Evolutionary conservation across 1,140 invertebrate species (phyloP).

Genomic region (Drosophila paulistorum): DNA sequence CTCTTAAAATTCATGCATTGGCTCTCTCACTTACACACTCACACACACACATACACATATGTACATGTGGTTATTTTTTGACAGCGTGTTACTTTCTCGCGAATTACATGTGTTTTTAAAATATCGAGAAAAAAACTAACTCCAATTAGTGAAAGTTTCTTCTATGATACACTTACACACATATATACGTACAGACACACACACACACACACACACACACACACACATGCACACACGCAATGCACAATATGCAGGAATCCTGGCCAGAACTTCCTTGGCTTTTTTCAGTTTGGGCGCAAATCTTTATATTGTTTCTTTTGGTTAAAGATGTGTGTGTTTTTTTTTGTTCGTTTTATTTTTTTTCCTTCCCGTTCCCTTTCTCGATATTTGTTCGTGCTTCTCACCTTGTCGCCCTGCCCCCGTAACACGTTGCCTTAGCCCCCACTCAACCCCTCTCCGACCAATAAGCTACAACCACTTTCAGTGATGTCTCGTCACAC

Average conservation of each 20-base stretch:
- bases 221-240: not conserved
- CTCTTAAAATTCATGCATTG: slow-evolving; percentile 30
- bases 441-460: slow-evolving; percentile 21
- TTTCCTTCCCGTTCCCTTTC: slow-evolving; percentile 32
- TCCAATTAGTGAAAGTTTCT: slow-evolving; percentile 14
- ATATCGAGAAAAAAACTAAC: slow-evolving; percentile 22
- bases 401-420: slow-evolving; percentile 53
- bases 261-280: not conserved
- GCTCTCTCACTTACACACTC: slow-evolving; percentile 18
- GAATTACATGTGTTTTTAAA: slow-evolving; percentile 78
- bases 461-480: slow-evolving; percentile 71
- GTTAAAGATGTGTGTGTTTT: slow-evolving; percentile 43
- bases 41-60: slow-evolving; percentile 18
- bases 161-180: not conserved
- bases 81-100: slow-evolving; percentile 81
- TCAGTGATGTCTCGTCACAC: slow-evolving; percentile 60
- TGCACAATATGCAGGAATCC: slow-evolving; percentile 5
- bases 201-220: not conserved
- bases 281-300: slow-evolving; percentile 50
- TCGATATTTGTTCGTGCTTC: slow-evolving; percentile 58
- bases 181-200: not conserved
- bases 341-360: slow-evolving; percentile 60
- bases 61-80: slow-evolving; percentile 59
- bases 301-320: slow-evolving; percentile 20
- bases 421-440: slow-evolving; percentile 55